Evolutionary conservation across 2,797 vertebrate genomes (phyloP), one percentile per base, ranked within the genome.

Genomic region (Orientallactaga sibirica): DNA sequence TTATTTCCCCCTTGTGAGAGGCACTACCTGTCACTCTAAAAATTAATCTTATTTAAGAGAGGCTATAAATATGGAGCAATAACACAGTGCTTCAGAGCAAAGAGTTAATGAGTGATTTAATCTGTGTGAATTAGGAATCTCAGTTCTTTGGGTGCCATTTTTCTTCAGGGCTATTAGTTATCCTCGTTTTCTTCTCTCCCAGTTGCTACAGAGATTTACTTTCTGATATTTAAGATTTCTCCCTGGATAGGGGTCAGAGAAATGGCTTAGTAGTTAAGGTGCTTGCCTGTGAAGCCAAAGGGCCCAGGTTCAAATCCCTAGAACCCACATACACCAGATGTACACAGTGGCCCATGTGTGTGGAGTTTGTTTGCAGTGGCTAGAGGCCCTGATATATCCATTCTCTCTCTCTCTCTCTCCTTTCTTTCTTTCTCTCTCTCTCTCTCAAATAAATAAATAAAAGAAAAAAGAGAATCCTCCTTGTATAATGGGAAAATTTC

Each of bases 31-130:
- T 88, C 96, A 96, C 93, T 94, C 90, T 92, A 84, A 96, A 97
- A 95, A 94, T 97, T 93, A 95, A 96, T 96, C 82, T 93, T 92
- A 92, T 91, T 76, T 86, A 95, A 94, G 92, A 94, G 92, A 88
- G 33, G 80, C 79, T 95, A 77, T 95, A 92, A 93, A 93, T 84
- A 81, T 11, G 61, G 68, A 92, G 43, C 43, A 81, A 78, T 88
- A 77, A 18, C 73, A 10, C 41, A 0, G 75, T 3, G 67, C 82
- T 93, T 80, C 67, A 86, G 75, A 79, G 41, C 82, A 74, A 86
- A 88, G 62, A 48, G 79, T 81, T 88, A 96, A 88, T 48, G 43
- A 90, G 52, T 64, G 83, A 84, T 95, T 86, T 84, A 92, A 86
- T 93, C 27, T 16, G 37, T 43, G 48, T 94, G 93, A 95, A 76